Percentiles rank a stretch among this genome's conserved stretches.
These are phyloP conservation scores for Geotrupes spiniger DNA, from an alignment of 2,888 invertebrate species.

Conservation along the genomic window DNA sequence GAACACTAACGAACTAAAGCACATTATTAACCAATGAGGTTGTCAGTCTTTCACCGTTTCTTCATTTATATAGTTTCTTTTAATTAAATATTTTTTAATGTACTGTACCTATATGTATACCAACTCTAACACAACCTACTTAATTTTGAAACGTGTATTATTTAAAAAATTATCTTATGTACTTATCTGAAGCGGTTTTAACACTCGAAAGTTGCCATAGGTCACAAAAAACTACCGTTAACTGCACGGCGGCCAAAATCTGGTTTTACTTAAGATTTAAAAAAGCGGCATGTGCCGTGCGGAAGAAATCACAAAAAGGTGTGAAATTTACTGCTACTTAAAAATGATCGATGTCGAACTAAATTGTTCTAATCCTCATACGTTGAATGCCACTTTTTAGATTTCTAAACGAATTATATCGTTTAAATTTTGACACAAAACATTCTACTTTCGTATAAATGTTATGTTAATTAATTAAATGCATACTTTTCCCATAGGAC, in stretches of 20 bases:
- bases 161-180: no score
- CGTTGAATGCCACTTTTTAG: background rate
- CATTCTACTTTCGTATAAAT: background rate
- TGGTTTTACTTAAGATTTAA: constrained; percentile 6
- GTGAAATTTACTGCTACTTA: constrained; percentile 10
- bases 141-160: no score
- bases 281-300: constrained; percentile 1
- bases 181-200: no score
- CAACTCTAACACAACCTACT: no score
- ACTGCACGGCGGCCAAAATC: background rate
- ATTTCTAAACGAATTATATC: constrained; percentile 5
- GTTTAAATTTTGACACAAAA: constrained; percentile 5
- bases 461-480: constrained; percentile 3
- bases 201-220: no score
- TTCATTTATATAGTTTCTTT: no score
- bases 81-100: no score
- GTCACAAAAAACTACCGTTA: background rate
- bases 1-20: no score
- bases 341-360: constrained; percentile 6
- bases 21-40: no score
- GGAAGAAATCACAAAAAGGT: background rate
- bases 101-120: no score
- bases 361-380: constrained; percentile 10
- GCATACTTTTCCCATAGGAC: background rate
- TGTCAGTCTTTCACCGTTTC: no score